Conservation (phyloP, 2,888 invertebrate species). For the Diachrysia chrysitis region DNA sequence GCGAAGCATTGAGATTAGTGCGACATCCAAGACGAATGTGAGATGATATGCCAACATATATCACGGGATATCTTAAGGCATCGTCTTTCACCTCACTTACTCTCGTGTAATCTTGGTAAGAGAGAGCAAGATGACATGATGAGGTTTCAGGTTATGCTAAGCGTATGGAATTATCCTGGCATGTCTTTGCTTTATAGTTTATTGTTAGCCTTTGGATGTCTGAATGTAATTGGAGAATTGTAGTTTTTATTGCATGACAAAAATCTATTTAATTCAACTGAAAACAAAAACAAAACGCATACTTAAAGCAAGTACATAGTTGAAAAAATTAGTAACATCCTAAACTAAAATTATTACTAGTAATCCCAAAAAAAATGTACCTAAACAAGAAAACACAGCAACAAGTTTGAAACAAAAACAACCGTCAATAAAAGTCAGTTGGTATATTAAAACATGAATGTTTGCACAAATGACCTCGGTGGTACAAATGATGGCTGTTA, state of each 20-base stretch:
- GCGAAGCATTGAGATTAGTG: constrained; percentile 61
- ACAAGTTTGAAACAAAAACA: neutral
- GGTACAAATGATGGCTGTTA: constrained; percentile 33
- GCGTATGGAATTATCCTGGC: constrained; percentile 33
- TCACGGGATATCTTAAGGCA: constrained; percentile 4
- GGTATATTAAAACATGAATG: neutral
- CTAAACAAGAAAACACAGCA: neutral
- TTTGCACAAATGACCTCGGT: neutral
- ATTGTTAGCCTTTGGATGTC: constrained; percentile 27
- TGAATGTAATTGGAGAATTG: neutral
- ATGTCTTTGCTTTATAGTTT: constrained; percentile 27
- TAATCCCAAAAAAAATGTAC: too few species aligned
- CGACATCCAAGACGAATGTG: constrained; percentile 59
- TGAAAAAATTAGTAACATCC: too few species aligned
- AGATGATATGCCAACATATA: constrained; percentile 49
- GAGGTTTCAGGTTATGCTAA: neutral
- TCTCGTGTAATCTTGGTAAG: neutral
- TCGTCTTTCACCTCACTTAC: neutral
- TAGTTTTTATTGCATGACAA: neutral
- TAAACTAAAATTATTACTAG: too few species aligned
- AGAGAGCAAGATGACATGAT: neutral
- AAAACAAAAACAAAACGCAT: too few species aligned
- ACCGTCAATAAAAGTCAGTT: neutral
- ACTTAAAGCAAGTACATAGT: too few species aligned
- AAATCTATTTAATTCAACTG: too few species aligned